Evolutionary conservation across 2,797 vertebrate species (phyloP), one percentile per base, ranked within the genome.

Genomic region (Melanotaenia trifasciata): DNA sequence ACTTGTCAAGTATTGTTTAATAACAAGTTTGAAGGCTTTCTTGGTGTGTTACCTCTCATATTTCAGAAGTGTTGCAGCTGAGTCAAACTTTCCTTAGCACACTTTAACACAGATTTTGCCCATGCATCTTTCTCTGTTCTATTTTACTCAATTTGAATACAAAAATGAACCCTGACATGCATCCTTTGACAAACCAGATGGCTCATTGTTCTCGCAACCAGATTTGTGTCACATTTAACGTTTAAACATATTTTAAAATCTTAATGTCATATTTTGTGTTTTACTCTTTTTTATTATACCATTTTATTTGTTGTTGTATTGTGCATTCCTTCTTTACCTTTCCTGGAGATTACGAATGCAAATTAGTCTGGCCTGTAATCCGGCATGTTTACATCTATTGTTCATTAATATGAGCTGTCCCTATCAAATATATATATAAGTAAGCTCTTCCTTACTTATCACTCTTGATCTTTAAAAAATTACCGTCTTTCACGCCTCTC

Each of bases 391-490:
- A 33, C 7, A 33, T 33, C 32, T 33, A 8, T 33, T 33, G 32
- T 33, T 33, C 7, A 33, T 33, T 33, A 33, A 33, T 8, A 33
- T 33, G 32, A 7, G 6, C 5, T 33, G 32, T 33, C 32, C 32
- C 32, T 33, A 33, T 33, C 32, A 33, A 33, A 33, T 33, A 33
- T 7, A 33, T 33, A 33, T 7, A 33, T 33, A 33, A n/a, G n/a
- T n/a, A 61, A 45, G 30, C 67, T 63, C 38, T 65, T 79, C 36
- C 36, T 36, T 26, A 51, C 61, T 24, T 18, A 61, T 72, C 45
- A 70, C 67, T 80, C 71, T 68, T 71, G 54, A 68, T 67, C 79
- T 81, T 70, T 82, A 66, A 66, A 50, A 22, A 50, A 66, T 3
- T 68, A 50, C 45, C 59, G 40, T 65, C 58, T 59, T 67, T 61